Percentiles rank a stretch among this genome's conserved stretches.
Conservation (phyloP, 2,113 vertebrate genomes). For the Ptilorrhoa leucosticta region DNA sequence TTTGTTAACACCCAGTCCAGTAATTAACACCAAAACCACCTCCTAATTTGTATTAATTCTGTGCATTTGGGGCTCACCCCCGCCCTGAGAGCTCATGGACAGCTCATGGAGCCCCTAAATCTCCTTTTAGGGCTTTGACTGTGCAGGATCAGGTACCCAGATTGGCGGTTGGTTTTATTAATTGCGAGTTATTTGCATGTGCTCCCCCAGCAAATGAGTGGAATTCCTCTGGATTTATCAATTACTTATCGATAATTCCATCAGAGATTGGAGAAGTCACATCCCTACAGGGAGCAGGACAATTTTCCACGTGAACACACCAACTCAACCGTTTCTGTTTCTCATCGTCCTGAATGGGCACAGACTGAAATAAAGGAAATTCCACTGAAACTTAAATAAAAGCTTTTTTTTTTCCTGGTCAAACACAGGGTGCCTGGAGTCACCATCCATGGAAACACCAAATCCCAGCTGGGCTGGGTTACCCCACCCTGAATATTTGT, state of each 20-base stretch:
- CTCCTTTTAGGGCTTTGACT: background rate
- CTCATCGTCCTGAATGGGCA: background rate
- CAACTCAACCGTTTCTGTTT: background rate
- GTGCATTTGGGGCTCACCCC: background rate
- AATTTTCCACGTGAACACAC: background rate
- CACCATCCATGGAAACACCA: background rate
- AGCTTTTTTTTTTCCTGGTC: rapidly evolving
- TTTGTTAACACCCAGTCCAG: background rate
- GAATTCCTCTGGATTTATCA: background rate
- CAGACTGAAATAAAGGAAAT: background rate
- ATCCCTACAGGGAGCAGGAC: too few relatives aligned
- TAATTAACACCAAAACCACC: background rate
- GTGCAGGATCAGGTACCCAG: rapidly evolving
- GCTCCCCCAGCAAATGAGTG: background rate
- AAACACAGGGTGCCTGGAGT: background rate
- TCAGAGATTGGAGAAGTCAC: background rate
- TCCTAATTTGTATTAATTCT: background rate
- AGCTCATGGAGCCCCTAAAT: background rate
- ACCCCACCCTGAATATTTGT: background rate
- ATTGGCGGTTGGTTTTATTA: background rate
- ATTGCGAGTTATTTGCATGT: background rate
- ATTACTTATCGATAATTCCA: background rate
- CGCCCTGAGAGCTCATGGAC: background rate
- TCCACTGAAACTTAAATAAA: background rate
- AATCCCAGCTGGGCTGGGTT: background rate